Evolutionary conservation across 1,140 invertebrate genomes (phyloP), one percentile per base, ranked within the genome.

Genomic region (Phymastichus coffea): DNA sequence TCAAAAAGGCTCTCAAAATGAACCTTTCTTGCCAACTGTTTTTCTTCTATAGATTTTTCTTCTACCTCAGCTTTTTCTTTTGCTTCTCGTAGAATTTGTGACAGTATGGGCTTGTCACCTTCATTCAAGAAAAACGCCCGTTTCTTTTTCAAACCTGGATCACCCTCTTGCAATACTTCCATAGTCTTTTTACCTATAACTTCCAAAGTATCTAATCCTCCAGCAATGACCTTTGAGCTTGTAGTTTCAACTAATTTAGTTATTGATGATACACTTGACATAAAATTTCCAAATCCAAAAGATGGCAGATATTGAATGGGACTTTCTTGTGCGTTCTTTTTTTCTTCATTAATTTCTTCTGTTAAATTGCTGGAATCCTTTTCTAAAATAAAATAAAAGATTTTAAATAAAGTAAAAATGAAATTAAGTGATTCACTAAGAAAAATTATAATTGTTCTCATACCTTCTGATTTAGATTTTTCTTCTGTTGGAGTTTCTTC

Each of bases 161-260:
- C 93, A 58, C 91, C 91, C 57, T 95, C 93, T 77, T 94, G 92
- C 2, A 96, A 77, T 3, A 94, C 92, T 73, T 93, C 89, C 87
- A 95, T 93, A 0, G 94, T 95, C 72, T 95, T 95, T 69, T 95
- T 95, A 1, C 94, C 94, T 66, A 97, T 91, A 0, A 88, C 88
- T 75, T 97, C 94, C 49, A 97, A 75, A 0, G 94, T 94, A 74
- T 94, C 93, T 19, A 96, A 78, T 44, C 93, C 90, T 25, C 91
- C 89, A 15, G 86, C 83, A 56, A 95, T 84, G 1, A 95, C 88
- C 81, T 88, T 91, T 28, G 82, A 86, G n/a, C 91, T 87, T 66
- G 91, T 87, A 12, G 79, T 83, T 70, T 89, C 87, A 40, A 90
- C 86, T 63, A 88, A 81, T 74, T 87, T 88, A 14, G 86, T 87